Base-by-base conservation (phyloP, 2,888 invertebrate species). In the Ochlodes sylvanus region DNA sequence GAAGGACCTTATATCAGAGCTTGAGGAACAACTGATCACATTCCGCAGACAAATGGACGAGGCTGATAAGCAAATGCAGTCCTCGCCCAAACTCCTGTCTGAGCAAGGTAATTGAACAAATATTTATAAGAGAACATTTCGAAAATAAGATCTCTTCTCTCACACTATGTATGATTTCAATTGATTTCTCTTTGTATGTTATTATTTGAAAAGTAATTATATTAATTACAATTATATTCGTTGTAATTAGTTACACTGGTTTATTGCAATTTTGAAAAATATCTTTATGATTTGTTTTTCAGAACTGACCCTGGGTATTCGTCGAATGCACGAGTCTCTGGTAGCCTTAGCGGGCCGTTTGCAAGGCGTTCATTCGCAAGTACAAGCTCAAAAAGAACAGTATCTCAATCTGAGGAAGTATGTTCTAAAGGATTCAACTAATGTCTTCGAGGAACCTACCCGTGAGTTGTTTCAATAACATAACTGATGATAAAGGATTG, bases 261-360 rank as follows among this genome's bases (percentile, higher is more conserved):
- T 27, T 27, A 27, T 27, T 27, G 27, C 5, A 5, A 27, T n/a
- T n/a, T n/a, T n/a, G n/a, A 27, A 27, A 27, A 27, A 2, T 27
- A 27, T 27, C 27, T 7, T 34, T 34, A 34, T 55, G 12, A 60
- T 63, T 63, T 64, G 57, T 44, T 55, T 87, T 89, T 7, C 87
- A 97, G 98, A 98, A 86, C 84, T 98, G 70, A 95, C 96, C 10
- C 89, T 95, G 65, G 96, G 97, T 17, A 95, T 98, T 88, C 95
- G 95, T 41, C 95, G 97, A 79, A 95, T 98, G 77, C 97, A 98
- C 83, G 97, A 97, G 83, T 97, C 97, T 2, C 95, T 98, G 77
- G 96, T 98, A 41, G 97, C 97, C 0, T 87, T 98, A 68, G 98
- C 98, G n/a, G 98, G 97, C 0, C 95, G 97, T 47, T 88, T 98